phyloP scores from a whole-genome alignment of 2,113 vertebrate species.

The Hippopotamus amphibius region DNA sequence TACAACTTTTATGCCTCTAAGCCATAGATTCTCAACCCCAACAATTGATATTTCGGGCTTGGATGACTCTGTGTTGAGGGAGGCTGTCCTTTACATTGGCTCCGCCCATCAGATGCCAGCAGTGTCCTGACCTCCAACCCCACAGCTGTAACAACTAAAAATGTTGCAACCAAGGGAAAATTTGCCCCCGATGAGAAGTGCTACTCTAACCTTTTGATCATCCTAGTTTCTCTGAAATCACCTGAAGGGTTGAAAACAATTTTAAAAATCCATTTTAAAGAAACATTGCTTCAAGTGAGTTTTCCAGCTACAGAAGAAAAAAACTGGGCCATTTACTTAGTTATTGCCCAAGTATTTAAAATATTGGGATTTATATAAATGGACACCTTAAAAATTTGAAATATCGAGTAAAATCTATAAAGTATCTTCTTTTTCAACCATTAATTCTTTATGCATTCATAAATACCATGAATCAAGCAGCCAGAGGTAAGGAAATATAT shows the following conservation, averaged over 20 bases:
- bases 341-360: conserved; percentile 42
- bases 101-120: neutral
- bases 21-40: neutral
- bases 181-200: neutral
- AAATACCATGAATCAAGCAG: neutral
- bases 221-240: conserved; percentile 44
- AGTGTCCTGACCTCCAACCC: neutral
- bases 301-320: conserved; percentile 24
- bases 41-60: neutral
- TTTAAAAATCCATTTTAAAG: conserved; percentile 63
- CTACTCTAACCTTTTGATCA: neutral
- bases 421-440: conserved; percentile 10
- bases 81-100: neutral
- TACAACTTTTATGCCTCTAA: neutral
- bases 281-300: neutral
- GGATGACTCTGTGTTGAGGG: neutral
- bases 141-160: neutral
- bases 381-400: conserved; percentile 23
- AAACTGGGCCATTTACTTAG: neutral
- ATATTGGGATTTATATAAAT: conserved; percentile 22
- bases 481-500: neutral
- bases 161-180: neutral
- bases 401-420: conserved; percentile 1
- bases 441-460: conserved; percentile 17
- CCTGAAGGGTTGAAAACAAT: conserved; percentile 15